Percentiles rank a stretch among this genome's conserved stretches.
These are phyloP conservation scores for Crossocerus cetratus DNA, from an alignment of 2,888 invertebrate species.

Conservation along the genomic window DNA sequence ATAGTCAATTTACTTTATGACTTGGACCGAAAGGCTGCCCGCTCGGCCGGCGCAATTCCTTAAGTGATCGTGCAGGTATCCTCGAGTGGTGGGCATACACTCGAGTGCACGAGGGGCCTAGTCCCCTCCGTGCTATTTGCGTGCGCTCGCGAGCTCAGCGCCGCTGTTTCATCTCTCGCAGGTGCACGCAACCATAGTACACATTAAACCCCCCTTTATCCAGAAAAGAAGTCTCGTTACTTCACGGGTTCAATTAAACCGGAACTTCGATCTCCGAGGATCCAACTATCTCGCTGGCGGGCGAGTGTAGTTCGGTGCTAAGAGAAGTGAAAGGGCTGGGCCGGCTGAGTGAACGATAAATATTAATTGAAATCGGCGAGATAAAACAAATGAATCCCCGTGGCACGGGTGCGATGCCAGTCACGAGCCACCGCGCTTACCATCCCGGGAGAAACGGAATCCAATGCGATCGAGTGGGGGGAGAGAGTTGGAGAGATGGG, in stretches of 20 bases:
- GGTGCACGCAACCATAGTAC: slow-evolving; percentile 42
- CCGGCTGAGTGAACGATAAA: slow-evolving; percentile 59
- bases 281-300: too few relatives aligned
- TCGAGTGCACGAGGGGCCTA: slow-evolving; percentile 52
- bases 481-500: slow-evolving; percentile 6
- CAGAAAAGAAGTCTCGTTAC: neutral
- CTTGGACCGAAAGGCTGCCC: slow-evolving; percentile 31
- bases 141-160: slow-evolving; percentile 36
- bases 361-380: slow-evolving; percentile 64
- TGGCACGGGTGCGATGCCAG: slow-evolving; percentile 56
- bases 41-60: slow-evolving; percentile 19
- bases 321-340: slow-evolving; percentile 1
- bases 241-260: neutral
- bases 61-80: slow-evolving; percentile 42
- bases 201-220: slow-evolving; percentile 27
- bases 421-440: slow-evolving; percentile 47
- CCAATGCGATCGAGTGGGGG: neutral
- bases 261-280: neutral
- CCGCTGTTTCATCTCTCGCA: slow-evolving; percentile 42
- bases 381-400: slow-evolving; percentile 60
- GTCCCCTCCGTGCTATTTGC: slow-evolving; percentile 42
- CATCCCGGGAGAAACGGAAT: slow-evolving; percentile 6
- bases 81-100: slow-evolving; percentile 43
- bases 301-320: too few relatives aligned
- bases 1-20: slow-evolving; percentile 60